A percentile compares a stretch with the other conserved stretches of the same genome.
phyloP scores from a whole-genome alignment of 2,113 vertebrate genomes.

The Sisor rabdophorus region DNA sequence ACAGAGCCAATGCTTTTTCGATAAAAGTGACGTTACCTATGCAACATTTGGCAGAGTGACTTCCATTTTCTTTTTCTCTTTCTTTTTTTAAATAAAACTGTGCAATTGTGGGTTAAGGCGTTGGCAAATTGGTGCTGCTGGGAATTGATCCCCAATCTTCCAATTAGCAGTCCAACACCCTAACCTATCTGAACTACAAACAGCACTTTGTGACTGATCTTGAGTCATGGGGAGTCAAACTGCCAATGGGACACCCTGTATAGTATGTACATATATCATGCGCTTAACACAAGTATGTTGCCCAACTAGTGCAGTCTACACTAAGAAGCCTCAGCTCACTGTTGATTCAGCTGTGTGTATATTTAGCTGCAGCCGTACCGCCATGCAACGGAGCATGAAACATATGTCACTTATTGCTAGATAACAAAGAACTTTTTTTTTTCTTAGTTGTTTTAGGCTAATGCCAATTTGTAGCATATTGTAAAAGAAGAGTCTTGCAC shows the following conservation, averaged over 20 bases:
- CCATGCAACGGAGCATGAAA: conserved; percentile 48
- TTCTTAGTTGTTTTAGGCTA: conserved; percentile 26
- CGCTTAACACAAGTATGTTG: conserved; percentile 12
- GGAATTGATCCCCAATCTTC: no score
- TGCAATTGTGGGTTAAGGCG: no score
- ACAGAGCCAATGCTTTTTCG: background rate
- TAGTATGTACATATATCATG: conserved; percentile 8
- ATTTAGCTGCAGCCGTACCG: conserved; percentile 57
- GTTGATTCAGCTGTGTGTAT: conserved; percentile 70
- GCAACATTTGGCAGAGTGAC: no score
- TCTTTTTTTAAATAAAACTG: no score
- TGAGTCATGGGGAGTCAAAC: no score
- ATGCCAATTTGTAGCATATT: background rate
- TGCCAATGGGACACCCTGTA: background rate
- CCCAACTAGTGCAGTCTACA: conserved; percentile 7
- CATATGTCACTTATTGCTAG: conserved; percentile 48
- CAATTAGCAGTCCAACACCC: no score
- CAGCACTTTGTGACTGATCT: no score
- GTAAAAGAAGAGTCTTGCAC: background rate
- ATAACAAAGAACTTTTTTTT: conserved; percentile 43
- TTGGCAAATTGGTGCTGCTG: no score
- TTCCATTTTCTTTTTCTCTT: no score
- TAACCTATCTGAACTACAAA: no score
- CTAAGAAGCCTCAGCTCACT: conserved; percentile 33
- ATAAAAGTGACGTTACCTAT: background rate